Evolutionary conservation across 35 echinoderm and acorn worm species (phyloP).

Genomic region (Stichopus chloronotus): DNA sequence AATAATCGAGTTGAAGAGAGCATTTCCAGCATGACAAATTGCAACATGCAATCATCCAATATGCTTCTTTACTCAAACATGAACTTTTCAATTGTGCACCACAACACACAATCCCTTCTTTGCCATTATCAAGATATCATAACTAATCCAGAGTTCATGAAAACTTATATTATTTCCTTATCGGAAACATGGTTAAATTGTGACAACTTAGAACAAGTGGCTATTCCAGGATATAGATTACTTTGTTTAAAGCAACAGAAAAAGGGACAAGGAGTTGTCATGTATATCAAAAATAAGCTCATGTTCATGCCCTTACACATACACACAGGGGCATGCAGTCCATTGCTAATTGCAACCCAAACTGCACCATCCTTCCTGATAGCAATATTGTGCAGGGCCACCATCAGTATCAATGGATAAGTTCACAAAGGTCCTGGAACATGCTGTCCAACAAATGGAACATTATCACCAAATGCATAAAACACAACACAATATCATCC

Average conservation of each 20-base stretch:
- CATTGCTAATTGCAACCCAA: no score
- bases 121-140: conserved; percentile 46
- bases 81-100: conserved; percentile 22
- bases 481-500: neutral
- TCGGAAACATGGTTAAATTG: conserved; percentile 47
- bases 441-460: neutral
- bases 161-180: conserved; percentile 53
- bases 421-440: no score
- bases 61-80: neutral
- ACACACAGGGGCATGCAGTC: neutral
- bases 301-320: neutral
- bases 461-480: neutral
- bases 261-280: conserved; percentile 21
- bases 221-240: neutral
- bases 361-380: no score
- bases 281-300: conserved; percentile 15
- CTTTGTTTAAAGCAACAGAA: neutral
- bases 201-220: neutral
- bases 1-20: neutral
- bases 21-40: neutral
- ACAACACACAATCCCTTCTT: conserved; percentile 58
- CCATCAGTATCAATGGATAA: no score
- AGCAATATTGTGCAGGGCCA: no score
- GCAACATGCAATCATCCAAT: neutral
- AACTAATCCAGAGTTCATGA: conserved; percentile 35